Conservation (phyloP, 2,797 vertebrate genomes). For the Melopsittacus undulatus region DNA sequence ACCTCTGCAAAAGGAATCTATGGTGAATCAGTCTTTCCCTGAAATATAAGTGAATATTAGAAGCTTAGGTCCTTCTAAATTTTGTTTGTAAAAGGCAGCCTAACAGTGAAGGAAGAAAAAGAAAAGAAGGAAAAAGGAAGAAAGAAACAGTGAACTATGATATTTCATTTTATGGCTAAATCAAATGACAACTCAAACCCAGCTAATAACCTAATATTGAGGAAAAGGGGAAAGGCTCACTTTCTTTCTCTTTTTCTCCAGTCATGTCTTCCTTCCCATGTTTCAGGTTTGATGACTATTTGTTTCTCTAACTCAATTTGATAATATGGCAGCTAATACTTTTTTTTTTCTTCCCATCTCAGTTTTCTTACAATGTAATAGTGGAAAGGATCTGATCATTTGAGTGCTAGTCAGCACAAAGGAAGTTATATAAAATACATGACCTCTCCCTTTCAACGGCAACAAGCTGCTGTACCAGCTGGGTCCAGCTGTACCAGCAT, state of each 20-base stretch:
- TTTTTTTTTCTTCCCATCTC: background rate
- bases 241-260: background rate
- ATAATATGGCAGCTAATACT: background rate
- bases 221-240: background rate
- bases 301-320: background rate
- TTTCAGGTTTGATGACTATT: background rate
- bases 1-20: background rate
- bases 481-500: background rate
- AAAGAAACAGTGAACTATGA: background rate
- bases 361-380: background rate
- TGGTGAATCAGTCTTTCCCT: background rate
- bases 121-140: background rate
- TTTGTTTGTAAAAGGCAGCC: background rate
- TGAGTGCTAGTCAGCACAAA: background rate
- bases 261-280: fast-evolving
- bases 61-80: background rate
- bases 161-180: background rate
- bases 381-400: background rate
- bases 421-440: background rate
- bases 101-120: background rate
- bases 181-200: background rate
- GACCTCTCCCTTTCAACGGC: background rate
- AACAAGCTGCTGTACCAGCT: background rate
- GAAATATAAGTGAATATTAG: background rate
- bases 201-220: background rate